Conservation (phyloP, 2,113 vertebrate species). For the Chamaea fasciata region DNA sequence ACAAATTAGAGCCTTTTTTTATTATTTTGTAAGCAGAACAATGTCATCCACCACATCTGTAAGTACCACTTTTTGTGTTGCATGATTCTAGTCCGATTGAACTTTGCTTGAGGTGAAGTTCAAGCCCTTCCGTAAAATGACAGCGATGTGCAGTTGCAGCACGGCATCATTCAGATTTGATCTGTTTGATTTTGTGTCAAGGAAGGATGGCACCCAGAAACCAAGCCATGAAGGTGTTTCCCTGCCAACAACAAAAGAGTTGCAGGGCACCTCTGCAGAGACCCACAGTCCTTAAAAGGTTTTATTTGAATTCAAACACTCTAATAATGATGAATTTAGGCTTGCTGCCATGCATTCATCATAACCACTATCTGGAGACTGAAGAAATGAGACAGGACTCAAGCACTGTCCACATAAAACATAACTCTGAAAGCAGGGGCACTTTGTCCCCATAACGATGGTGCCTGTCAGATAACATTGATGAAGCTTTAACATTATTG, state of each 20-base stretch:
- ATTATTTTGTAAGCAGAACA: background rate
- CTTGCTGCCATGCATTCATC: background rate
- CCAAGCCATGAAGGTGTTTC: background rate
- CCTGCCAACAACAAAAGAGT: background rate
- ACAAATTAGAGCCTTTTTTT: background rate
- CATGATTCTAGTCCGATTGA: background rate
- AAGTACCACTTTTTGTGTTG: background rate
- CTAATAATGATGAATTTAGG: constrained; percentile 18
- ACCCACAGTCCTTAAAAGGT: background rate
- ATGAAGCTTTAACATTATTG: constrained; percentile 23
- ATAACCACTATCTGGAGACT: background rate
- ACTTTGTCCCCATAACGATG: constrained; percentile 9
- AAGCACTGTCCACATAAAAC: background rate
- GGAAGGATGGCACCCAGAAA: background rate
- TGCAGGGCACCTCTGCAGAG: background rate
- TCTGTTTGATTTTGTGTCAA: background rate
- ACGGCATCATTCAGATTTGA: background rate
- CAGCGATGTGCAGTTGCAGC: background rate
- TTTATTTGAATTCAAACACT: background rate
- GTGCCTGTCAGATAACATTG: constrained; percentile 8
- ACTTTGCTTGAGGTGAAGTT: background rate
- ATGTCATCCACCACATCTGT: fast-evolving
- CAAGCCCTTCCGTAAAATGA: background rate
- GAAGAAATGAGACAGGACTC: background rate
- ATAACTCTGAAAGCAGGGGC: background rate